Evolutionary conservation across 2,797 vertebrate genomes (phyloP).

Genomic region (Tangara arthus): DNA sequence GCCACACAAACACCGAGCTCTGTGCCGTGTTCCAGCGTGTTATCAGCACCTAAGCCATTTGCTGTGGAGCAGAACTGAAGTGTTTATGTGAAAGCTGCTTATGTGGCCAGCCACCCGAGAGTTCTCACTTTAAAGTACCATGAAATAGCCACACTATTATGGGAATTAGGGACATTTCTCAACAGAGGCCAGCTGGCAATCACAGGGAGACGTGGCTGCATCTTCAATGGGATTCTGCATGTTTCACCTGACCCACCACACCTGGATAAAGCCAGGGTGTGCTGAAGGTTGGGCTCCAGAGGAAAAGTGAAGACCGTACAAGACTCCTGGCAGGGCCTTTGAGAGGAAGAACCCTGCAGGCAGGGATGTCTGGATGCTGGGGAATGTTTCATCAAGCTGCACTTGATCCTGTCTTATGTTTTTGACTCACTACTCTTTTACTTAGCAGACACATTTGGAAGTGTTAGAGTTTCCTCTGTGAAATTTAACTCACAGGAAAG

Average conservation of each 20-base stretch:
- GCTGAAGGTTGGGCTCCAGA: background rate
- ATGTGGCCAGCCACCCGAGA: conserved; percentile 29
- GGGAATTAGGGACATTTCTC: conserved; percentile 36
- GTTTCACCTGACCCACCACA: background rate
- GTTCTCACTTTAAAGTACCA: conserved; percentile 29
- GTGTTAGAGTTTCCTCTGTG: background rate
- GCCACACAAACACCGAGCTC: background rate
- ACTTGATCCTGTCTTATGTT: background rate
- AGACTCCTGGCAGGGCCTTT: background rate
- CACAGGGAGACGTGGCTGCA: background rate
- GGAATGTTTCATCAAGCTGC: background rate
- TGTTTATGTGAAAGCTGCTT: conserved; percentile 64
- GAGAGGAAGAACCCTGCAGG: background rate
- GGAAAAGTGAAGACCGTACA: background rate
- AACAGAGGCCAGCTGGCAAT: conserved; percentile 19
- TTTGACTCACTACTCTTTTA: background rate
- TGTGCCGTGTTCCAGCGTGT: background rate
- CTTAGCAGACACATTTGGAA: background rate
- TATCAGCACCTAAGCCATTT: background rate
- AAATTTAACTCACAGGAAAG: background rate
- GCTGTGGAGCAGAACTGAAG: conserved; percentile 33
- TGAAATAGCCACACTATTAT: conserved; percentile 47
- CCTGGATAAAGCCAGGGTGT: background rate
- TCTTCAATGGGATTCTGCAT: background rate
- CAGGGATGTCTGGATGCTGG: background rate